Evolutionary conservation across 2,888 invertebrate species (phyloP), one percentile per base, ranked within the genome.

Genomic region (Phanerotoma sp.): DNA sequence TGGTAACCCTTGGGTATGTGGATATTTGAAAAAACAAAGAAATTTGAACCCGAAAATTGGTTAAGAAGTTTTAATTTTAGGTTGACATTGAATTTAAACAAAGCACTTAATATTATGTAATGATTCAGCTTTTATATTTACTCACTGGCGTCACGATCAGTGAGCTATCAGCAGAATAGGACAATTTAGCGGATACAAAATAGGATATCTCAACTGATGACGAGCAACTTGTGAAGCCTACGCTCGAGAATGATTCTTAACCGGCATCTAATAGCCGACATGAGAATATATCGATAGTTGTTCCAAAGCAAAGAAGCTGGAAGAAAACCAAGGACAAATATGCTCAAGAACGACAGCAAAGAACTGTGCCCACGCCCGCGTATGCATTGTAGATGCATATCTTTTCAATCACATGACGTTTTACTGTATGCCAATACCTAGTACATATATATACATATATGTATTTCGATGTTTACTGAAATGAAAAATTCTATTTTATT

Each of bases 261-360:
- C 42, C 42, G 25, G 50, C 42, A 42, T 42, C 33, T 51, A 41
- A 41, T 42, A 33, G 33, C 32, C 9, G n/a, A 38, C 20, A 42
- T 18, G n/a, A 15, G 30, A 20, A 15, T 13, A 16, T 25, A 30
- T 49, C 49, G 49, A 49, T 38, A 28, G 28, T 11, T 40, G 28
- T 49, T 37, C 28, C 9, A 47, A 35, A 16, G 13, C 37, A 28
- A 18, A 49, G 28, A 48, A 33, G n/a, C 9, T 15, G 25, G 21
- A 16, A 18, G 18, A n/a, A 35, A 35, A 13, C 49, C 49, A 51
- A 51, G 50, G 50, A 51, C 50, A 51, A 51, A 42, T 51, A 40
- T 22, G 33, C 42, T 32, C 21, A 33, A 22, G 21, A 51, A 40
- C 28, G 40, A 40, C 49, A 32, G 40, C 15, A 49, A 30, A 49